These are phyloP conservation scores for Nycticebus coucang DNA, from an alignment of 2,113 vertebrate species.

Conservation along the genomic window DNA sequence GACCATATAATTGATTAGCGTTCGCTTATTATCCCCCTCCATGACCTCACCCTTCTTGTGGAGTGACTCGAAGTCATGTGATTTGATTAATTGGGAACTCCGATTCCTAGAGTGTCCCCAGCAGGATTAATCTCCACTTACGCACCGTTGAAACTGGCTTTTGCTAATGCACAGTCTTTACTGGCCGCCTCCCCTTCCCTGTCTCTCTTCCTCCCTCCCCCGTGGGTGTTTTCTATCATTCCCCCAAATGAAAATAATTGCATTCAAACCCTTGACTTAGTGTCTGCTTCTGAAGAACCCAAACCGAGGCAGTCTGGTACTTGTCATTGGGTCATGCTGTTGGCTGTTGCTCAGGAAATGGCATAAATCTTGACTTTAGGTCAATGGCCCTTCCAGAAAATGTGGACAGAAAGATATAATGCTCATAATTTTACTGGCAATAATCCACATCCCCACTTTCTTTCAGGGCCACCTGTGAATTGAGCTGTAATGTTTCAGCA, in stretches of 20 bases:
- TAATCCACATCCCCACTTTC: not conserved
- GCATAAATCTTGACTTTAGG: not conserved
- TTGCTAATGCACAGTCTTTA: not conserved
- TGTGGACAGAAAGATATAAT: not conserved
- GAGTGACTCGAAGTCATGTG: not conserved
- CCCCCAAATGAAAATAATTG: constrained; percentile 43
- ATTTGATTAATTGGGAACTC: not conserved
- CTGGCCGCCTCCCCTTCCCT: not conserved
- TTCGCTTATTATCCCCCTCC: not conserved
- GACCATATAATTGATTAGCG: not conserved
- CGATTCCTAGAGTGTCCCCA: not conserved
- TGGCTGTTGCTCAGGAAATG: not conserved
- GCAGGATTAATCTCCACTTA: not conserved
- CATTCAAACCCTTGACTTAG: constrained; percentile 1
- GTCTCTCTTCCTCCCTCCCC: not conserved
- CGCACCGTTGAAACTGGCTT: not conserved
- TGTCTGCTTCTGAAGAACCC: constrained; percentile 15
- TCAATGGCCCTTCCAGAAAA: not conserved
- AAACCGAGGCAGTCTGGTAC: not conserved
- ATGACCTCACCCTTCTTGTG: not conserved
- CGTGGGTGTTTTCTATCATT: constrained; percentile 4
- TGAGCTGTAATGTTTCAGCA: not conserved
- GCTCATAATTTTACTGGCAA: not conserved
- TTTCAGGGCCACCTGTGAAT: not conserved
- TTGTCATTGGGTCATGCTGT: not conserved